Base-by-base conservation (phyloP, 2,797 vertebrate genomes). In the Microctenopoma stevenorrisi region DNA sequence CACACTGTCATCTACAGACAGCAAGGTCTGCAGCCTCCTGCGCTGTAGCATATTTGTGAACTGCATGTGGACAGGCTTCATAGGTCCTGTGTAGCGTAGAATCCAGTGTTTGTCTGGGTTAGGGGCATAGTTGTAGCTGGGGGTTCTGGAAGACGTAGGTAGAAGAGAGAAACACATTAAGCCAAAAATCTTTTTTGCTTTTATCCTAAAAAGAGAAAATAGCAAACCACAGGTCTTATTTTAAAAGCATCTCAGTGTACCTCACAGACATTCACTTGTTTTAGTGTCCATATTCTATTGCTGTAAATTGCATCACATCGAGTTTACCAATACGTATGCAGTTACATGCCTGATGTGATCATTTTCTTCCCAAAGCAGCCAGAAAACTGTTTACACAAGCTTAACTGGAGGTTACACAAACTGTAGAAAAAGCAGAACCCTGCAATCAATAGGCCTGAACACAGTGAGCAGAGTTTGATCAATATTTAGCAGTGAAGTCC, bases 21-120 rank as follows among this genome's bases (percentile, higher is more conserved):
- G 93, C 70, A 99, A 94, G 0, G 98, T 99, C 84, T 99, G 98
- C 82, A 98, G 95, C 62, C 98, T 95, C 73, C 96, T 93, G 67
- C 97, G 94, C 92, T 99, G 97, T 2, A 99, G 92, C 96, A 99
- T 94, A 91, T 99, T 99, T n/a, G 98, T 99, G 92, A 99, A 99
- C 76, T 99, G 95, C 97, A 99, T 99, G 92, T 99, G 97, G 81
- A 99, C 96, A 0, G 98, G 97, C 81, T 96, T 98, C 98, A 99
- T 99, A 22, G 97, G 92, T 15, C 97, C 97, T 0, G 97, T 99
- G 90, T 99, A 99, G 60, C 98, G 95, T 80, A 99, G 95, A 91
- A 99, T 99, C 98, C 98, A 99, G 89, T 99, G 98, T 82, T 99
- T 99, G 94, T 99, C 98, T 0, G 90, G 95, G 88, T 98, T 99